A percentile compares a stretch with the other conserved stretches of the same genome.
Evolutionary conservation across 2,113 vertebrate genomes (phyloP).

Genomic region (Ardeotis arabs): DNA sequence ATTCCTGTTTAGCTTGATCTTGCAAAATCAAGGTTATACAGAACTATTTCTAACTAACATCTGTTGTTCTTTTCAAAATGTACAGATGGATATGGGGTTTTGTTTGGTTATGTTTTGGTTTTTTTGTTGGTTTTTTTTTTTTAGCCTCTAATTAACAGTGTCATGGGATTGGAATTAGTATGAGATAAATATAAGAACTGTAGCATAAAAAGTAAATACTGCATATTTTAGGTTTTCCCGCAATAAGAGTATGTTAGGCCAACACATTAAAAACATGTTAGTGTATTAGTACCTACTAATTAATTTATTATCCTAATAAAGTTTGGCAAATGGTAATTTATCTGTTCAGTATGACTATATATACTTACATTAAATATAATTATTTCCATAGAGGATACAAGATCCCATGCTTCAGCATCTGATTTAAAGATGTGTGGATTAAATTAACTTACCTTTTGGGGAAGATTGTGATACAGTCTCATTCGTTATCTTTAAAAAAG

Average conservation of each 20-base stretch:
- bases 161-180: background rate
- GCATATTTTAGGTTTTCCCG: background rate
- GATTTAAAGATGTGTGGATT: background rate
- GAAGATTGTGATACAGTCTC: background rate
- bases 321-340: background rate
- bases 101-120: background rate
- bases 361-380: background rate
- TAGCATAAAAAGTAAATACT: background rate
- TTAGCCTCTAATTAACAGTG: background rate
- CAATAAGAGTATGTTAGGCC: background rate
- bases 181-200: background rate
- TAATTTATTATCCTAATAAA: background rate
- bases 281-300: background rate
- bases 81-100: background rate
- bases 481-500: background rate
- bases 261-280: background rate
- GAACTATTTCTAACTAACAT: background rate
- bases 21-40: accelerated
- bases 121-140: background rate
- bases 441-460: background rate
- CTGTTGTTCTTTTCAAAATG: background rate
- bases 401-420: background rate
- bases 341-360: background rate
- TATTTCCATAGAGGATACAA: background rate
- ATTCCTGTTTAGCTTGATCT: background rate